Conservation (phyloP, 30 jellyfish, hydroid and myxozoan genomes). For the Haliclystus octoradiatus region DNA sequence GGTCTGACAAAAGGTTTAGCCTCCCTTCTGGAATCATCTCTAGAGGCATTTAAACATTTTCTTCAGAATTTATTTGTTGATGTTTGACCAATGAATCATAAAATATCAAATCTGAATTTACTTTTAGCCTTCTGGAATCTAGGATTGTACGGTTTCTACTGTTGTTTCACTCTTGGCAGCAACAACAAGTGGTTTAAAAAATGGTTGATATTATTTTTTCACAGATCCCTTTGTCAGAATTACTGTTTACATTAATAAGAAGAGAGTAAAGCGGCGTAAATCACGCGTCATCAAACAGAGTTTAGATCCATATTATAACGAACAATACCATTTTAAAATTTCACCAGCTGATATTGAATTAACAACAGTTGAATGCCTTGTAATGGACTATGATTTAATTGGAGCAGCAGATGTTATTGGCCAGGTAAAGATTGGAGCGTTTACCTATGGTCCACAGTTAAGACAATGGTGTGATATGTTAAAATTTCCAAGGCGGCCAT, state of each 20-base stretch:
- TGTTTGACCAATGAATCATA: too few species aligned
- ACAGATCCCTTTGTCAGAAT: slow-evolving; percentile 73
- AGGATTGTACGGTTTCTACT: too few species aligned
- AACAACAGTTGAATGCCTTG: slow-evolving; percentile 51
- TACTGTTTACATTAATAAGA: slow-evolving; percentile 17
- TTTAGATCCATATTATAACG: slow-evolving; percentile 64
- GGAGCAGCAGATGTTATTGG: slow-evolving; percentile 85
- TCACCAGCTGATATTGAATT: slow-evolving; percentile 48
- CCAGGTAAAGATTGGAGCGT: slow-evolving; percentile 45
- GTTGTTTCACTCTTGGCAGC: too few species aligned
- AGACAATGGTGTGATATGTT: slow-evolving; percentile 90
- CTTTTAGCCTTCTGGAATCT: too few species aligned
- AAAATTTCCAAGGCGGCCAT: slow-evolving; percentile 50
- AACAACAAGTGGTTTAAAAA: too few species aligned
- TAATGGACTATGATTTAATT: slow-evolving; percentile 62
- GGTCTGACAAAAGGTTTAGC: too few species aligned
- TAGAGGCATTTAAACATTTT: too few species aligned
- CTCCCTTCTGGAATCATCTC: too few species aligned
- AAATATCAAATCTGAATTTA: too few species aligned
- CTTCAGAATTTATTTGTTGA: too few species aligned
- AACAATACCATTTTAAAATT: slow-evolving; percentile 33
- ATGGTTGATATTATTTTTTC: too few species aligned
- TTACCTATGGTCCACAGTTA: slow-evolving; percentile 78
- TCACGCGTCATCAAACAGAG: slow-evolving; percentile 54
- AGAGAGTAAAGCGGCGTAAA: slow-evolving; percentile 41